Conservation (phyloP, 2,113 vertebrate species). For the Aviceda subcristata region DNA sequence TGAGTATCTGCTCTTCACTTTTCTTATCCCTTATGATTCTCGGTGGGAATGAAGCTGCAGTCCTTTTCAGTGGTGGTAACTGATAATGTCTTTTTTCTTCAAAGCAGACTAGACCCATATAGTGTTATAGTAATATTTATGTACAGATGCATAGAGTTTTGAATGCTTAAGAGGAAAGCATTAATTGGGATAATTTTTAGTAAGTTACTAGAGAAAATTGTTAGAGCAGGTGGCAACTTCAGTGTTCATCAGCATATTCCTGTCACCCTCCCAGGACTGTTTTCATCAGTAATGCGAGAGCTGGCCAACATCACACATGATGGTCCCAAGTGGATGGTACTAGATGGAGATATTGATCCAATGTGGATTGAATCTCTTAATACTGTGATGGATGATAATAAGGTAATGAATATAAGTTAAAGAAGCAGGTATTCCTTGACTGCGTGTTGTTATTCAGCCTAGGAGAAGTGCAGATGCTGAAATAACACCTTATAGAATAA, state of each 20-base stretch:
- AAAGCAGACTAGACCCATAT: neutral
- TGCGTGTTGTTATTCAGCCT: neutral
- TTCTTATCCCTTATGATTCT: neutral
- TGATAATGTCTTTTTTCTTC: neutral
- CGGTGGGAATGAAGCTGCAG: neutral
- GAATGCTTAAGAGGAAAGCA: neutral
- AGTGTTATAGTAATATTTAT: neutral
- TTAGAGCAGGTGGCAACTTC: neutral
- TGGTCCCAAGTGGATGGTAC: conserved; percentile 95
- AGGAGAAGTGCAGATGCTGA: neutral
- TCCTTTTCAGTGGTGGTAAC: neutral
- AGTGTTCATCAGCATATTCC: neutral
- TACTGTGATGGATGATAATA: conserved; percentile 99
- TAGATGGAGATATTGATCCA: conserved; percentile 97
- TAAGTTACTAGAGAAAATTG: neutral
- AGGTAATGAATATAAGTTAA: conserved; percentile 75
- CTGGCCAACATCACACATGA: conserved; percentile 86
- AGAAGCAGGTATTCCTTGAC: neutral
- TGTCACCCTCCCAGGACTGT: conserved; percentile 80
- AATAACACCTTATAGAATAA: neutral
- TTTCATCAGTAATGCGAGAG: conserved; percentile 93
- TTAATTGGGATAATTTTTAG: neutral
- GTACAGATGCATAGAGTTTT: neutral
- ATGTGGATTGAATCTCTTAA: conserved; percentile 99
- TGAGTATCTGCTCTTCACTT: neutral